Conservation (phyloP, 2,888 invertebrate species). For the Heliconius cydno region DNA sequence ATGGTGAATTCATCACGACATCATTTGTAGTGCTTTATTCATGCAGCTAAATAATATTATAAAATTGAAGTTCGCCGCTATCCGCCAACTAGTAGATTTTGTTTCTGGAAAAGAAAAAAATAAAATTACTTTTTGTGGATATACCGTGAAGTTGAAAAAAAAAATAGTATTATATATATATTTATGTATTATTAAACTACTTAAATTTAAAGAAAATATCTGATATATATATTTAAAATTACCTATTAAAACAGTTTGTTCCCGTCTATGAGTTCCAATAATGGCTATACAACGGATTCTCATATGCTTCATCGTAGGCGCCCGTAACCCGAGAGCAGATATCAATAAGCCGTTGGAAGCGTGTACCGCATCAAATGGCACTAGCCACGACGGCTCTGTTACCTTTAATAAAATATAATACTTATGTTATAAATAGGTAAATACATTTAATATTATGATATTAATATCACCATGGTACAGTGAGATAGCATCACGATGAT, state of each 20-base stretch:
- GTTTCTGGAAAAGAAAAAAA: constrained; percentile 66
- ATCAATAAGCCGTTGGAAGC: constrained; percentile 69
- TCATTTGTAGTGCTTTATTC: constrained; percentile 42
- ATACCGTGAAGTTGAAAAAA: no score
- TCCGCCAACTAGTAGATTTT: constrained; percentile 58
- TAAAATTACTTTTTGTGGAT: not conserved
- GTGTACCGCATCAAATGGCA: constrained; percentile 66
- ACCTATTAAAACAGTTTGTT: constrained; percentile 73
- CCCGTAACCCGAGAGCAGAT: constrained; percentile 68
- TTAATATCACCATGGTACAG: not conserved
- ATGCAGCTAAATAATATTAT: constrained; percentile 44
- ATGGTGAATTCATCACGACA: constrained; percentile 50
- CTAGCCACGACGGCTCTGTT: constrained; percentile 66
- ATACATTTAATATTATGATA: not conserved
- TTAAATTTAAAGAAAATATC: no score
- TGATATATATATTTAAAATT: not conserved
- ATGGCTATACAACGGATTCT: constrained; percentile 70
- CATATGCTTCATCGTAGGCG: constrained; percentile 69
- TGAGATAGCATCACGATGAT: not conserved
- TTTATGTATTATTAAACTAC: not conserved
- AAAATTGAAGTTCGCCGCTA: constrained; percentile 49
- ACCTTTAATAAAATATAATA: constrained; percentile 56
- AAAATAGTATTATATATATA: not conserved
- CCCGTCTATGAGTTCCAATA: constrained; percentile 71
- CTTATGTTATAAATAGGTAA: no score